These are phyloP conservation scores for Drosophila nikananu DNA, from an alignment of 1,140 invertebrate species.

Conservation along the genomic window DNA sequence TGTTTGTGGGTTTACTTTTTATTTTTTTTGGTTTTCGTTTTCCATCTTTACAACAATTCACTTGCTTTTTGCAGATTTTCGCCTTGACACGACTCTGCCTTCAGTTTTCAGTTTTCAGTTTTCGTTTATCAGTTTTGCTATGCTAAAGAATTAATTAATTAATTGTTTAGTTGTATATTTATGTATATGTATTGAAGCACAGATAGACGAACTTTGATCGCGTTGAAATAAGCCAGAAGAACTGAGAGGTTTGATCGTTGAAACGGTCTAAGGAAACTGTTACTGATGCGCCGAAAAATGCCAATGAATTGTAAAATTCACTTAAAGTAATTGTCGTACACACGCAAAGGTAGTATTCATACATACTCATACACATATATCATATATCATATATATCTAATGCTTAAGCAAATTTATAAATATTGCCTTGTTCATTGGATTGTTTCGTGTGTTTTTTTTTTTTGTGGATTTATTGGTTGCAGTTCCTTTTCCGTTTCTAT, in stretches of 20 bases:
- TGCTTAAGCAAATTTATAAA: conserved; percentile 39
- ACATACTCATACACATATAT: conserved; percentile 3
- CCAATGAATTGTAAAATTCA: conserved; percentile 44
- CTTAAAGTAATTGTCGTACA: conserved; percentile 34
- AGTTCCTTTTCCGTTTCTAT: conserved; percentile 1
- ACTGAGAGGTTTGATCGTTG: conserved; percentile 3
- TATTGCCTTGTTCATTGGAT: conserved; percentile 57
- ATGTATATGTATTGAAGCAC: conserved; percentile 32
- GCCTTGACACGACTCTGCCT: conserved; percentile 24
- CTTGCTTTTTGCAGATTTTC: conserved; percentile 40
- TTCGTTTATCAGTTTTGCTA: conserved; percentile 23
- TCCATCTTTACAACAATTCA: conserved; percentile 48
- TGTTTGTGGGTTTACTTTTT: background rate
- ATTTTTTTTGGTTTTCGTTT: conserved; percentile 19
- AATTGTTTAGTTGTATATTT: conserved; percentile 35
- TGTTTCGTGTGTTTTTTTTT: conserved; percentile 40
- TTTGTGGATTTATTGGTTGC: conserved; percentile 8
- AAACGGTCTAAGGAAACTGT: conserved; percentile 10
- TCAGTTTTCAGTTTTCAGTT: conserved; percentile 24
- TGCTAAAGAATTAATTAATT: conserved; percentile 37
- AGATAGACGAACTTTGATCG: conserved; percentile 26
- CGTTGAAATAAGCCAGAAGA: conserved; percentile 32
- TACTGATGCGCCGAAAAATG: conserved; percentile 7
- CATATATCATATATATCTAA: conserved; percentile 28
- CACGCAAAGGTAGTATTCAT: background rate